Conservation (phyloP, 1,140 invertebrate species). For the Apocrypta bakeri region DNA sequence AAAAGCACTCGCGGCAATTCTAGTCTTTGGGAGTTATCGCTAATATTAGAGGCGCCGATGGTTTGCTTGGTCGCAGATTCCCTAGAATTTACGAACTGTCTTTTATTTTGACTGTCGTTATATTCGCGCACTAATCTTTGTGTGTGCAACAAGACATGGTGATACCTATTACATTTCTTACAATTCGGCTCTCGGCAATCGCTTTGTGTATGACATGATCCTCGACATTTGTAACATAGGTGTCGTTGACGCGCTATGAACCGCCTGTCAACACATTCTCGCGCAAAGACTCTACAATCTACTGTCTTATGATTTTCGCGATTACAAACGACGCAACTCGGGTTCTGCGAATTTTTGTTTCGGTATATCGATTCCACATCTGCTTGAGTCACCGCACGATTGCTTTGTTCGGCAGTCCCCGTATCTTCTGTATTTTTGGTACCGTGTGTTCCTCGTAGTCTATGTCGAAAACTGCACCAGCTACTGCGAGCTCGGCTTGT, state of each 20-base stretch:
- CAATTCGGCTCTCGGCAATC: background rate
- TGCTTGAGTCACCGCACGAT: background rate
- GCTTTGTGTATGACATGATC: background rate
- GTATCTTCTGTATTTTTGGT: background rate
- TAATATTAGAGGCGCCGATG: background rate
- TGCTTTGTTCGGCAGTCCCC: background rate
- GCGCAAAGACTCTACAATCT: background rate
- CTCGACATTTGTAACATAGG: constrained; percentile 21
- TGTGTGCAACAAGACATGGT: constrained; percentile 20
- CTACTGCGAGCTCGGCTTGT: background rate
- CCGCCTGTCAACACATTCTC: background rate
- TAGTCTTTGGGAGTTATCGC: background rate
- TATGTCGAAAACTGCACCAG: background rate
- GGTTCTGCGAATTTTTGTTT: background rate
- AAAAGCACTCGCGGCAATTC: background rate
- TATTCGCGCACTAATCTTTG: background rate
- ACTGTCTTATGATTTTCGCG: background rate
- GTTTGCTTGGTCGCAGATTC: background rate
- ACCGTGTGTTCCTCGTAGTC: background rate
- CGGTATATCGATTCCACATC: background rate
- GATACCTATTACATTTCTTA: background rate
- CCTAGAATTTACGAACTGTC: background rate
- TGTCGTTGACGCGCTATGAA: background rate
- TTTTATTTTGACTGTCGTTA: background rate
- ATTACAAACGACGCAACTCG: background rate